These are phyloP conservation scores for Cheiracanthium punctorium DNA, from an alignment of 2,888 invertebrate species.

Conservation along the genomic window DNA sequence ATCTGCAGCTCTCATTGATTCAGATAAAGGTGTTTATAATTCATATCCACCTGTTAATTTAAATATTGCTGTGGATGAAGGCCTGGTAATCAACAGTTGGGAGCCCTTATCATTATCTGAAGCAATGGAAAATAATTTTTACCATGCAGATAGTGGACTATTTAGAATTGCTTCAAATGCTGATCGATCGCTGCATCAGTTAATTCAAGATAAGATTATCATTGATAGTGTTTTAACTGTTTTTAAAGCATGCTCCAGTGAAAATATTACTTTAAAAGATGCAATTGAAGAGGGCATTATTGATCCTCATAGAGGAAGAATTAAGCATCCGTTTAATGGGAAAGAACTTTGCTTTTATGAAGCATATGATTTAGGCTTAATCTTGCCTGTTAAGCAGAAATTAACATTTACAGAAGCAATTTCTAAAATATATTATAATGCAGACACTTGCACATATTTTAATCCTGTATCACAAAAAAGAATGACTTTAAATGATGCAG, in stretches of 20 bases:
- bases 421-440: slow-evolving; percentile 93
- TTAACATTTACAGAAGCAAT: slow-evolving; percentile 91
- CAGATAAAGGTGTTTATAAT: slow-evolving; percentile 63
- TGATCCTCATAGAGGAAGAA: slow-evolving; percentile 87
- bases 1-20: slow-evolving; percentile 76
- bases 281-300: slow-evolving; percentile 85
- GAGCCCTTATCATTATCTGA: slow-evolving; percentile 89
- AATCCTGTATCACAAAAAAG: slow-evolving; percentile 87
- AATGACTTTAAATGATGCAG: slow-evolving; percentile 87
- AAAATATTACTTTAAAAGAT: slow-evolving; percentile 86
- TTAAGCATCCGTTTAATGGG: slow-evolving; percentile 85
- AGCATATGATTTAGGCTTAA: slow-evolving; percentile 87
- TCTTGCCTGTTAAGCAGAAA: slow-evolving; percentile 88
- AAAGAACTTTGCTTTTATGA: slow-evolving; percentile 86
- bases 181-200: slow-evolving; percentile 77
- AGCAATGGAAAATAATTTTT: slow-evolving; percentile 87
- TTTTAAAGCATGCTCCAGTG: slow-evolving; percentile 86
- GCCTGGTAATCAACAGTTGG: slow-evolving; percentile 75
- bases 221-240: slow-evolving; percentile 86
- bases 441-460: slow-evolving; percentile 87
- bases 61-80: slow-evolving; percentile 68
- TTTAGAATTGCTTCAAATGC: slow-evolving; percentile 82
- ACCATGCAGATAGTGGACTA: slow-evolving; percentile 84
- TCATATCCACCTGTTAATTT: slow-evolving; percentile 69
- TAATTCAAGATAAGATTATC: slow-evolving; percentile 79